phyloP scores from a whole-genome alignment of 2,888 invertebrate genomes.

The Dryococelus australis region DNA sequence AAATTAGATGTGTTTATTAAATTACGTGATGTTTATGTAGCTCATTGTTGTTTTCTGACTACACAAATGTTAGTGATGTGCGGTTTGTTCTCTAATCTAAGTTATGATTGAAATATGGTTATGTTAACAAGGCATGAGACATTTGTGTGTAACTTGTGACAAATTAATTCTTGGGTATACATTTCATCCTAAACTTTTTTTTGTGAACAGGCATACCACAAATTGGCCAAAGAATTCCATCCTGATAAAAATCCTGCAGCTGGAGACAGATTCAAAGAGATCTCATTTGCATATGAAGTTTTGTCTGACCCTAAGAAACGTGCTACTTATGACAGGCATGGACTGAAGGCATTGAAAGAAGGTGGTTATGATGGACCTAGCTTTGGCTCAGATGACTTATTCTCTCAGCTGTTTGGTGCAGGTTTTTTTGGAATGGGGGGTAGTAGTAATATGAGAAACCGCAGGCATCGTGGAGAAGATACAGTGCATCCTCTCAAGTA shows the following conservation, averaged over 20 bases:
- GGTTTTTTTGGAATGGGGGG: slow-evolving; percentile 66
- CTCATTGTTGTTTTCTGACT: no score
- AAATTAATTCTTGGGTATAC: no score
- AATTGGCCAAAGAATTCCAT: slow-evolving; percentile 92
- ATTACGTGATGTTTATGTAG: neutral
- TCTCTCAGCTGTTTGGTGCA: slow-evolving; percentile 73
- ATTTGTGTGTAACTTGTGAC: no score
- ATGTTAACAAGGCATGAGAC: no score
- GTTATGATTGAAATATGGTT: no score
- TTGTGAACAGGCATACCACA: slow-evolving; percentile 81
- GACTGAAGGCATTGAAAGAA: slow-evolving; percentile 87
- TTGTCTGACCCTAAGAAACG: slow-evolving; percentile 89
- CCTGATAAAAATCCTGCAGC: slow-evolving; percentile 89
- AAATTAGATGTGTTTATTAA: neutral
- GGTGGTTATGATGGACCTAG: slow-evolving; percentile 67
- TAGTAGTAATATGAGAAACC: slow-evolving; percentile 57
- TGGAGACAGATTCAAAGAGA: slow-evolving; percentile 95
- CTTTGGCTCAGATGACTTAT: slow-evolving; percentile 70
- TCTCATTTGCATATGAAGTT: slow-evolving; percentile 94
- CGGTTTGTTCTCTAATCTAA: no score
- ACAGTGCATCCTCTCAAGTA: slow-evolving; percentile 81
- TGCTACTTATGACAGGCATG: slow-evolving; percentile 84
- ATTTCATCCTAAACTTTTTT: neutral
- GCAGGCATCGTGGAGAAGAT: slow-evolving; percentile 77
- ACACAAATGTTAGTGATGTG: no score